Base-by-base conservation (phyloP, 2,797 vertebrate genomes). In the Simalia tracyae region DNA sequence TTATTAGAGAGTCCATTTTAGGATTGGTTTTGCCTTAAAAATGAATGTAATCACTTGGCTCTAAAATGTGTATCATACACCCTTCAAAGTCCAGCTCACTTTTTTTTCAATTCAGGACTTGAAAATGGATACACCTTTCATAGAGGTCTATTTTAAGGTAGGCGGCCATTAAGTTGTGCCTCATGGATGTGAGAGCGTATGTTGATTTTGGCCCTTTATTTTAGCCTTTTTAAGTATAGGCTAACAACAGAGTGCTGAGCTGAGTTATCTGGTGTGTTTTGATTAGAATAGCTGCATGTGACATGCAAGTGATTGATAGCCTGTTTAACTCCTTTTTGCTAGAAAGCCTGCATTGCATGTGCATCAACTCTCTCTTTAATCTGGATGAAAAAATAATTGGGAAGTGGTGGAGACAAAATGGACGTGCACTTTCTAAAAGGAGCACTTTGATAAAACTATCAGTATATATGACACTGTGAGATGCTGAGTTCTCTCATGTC, bases 91-190 rank as follows among this genome's bases (percentile, higher is more conserved):
- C 42, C 2, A 36, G 26, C 91, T 95, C 36, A 63, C 59, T 87
- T 91, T 90, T 95, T 91, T 93, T 95, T 89, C 1, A 93, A 72
- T 95, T 95, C 28, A 90, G 3, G 46, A 94, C n/a, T 91, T 2
- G 2, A 93, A 93, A 36, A 2, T 84, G 46, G 42, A 81, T 94
- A 28, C 50, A 86, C 0, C 88, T 92, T 89, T 92, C 84, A 90
- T 91, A 26, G 72, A 91, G 1, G 0, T 92, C 54, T 88, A 6
- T 94, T 50, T 88, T 0, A 3, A 95, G 26, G 36, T 92, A 89
- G 92, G 89, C 92, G 88, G 88, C 24, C 85, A 22, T 0, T 54
- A 68, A 22, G 57, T 28, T 89, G 17, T 88, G 72, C 31, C 88
- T 36, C 11, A 3, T 61, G 72, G 54, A 46, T 36, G 59, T 84